Evolutionary conservation across 2,888 invertebrate genomes (phyloP), one percentile per base, ranked within the genome.

Genomic region (Hyles lineata): DNA sequence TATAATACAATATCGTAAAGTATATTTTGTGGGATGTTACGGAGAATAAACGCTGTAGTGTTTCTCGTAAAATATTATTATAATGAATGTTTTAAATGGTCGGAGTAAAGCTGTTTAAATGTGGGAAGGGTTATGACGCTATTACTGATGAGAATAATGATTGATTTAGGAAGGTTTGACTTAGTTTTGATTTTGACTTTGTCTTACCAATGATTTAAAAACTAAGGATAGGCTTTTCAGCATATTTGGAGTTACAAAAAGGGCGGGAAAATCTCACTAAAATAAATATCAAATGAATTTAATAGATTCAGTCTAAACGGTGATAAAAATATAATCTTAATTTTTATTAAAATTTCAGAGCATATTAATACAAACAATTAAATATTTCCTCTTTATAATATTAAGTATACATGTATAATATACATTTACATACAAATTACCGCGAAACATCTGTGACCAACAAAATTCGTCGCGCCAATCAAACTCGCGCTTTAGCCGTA

Each of bases 1-100:
- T 85, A 87, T 75, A 77, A 74, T 81, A 85, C 75, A 77, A 81
- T 86, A 82, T 82, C 82, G 75, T 84, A 82, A 81, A 84, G 73
- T n/a, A 63, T 21, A 43, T 21, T 63, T 21, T 63, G 43, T 63
- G n/a, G n/a, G 63, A 21, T 72, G 74, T 74, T 72, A 29, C 25
- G 9, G 55, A 17, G 70, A 70, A 75, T 70, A 70, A 63, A 43
- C 11, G 55, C n/a, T 55, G 7, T n/a, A 32, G 32, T 21, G 63
- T 63, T 35, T 35, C 35, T 35, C 63, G 21, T 21, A 35, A 35
- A 63, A 63, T 63, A 15, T 29, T 60, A 60, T 59, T 9, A n/a
- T 55, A 55, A 55, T 55, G 55, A n/a, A 17, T n/a, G 55, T 17
- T 55, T 55, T n/a, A 55, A 55, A 19, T 17, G 17, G 17, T n/a